A percentile compares a stretch with the other conserved stretches of the same genome.
These are phyloP conservation scores for Malthinus flaveolus DNA, from an alignment of 2,888 invertebrate genomes.

Conservation along the genomic window DNA sequence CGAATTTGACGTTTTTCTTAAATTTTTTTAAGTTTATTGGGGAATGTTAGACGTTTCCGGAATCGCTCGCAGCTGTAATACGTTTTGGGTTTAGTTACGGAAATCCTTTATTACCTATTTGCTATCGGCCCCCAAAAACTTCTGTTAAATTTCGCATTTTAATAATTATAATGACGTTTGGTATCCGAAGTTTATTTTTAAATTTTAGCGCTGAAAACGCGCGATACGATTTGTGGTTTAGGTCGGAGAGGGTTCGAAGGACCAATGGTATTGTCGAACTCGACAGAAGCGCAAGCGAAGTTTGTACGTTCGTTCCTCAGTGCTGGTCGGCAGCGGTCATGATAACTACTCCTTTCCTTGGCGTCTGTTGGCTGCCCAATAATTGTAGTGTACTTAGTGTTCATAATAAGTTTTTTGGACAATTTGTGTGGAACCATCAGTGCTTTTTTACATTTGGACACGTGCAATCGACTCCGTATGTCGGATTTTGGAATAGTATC, in stretches of 20 bases:
- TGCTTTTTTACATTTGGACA: slow-evolving; percentile 49
- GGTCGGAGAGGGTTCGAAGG: slow-evolving; percentile 42
- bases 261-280: slow-evolving; percentile 22
- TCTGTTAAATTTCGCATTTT: too few species aligned
- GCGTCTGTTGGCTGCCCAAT: slow-evolving; percentile 53
- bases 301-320: slow-evolving; percentile 55
- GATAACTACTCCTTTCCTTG: slow-evolving; percentile 58
- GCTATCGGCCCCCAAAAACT: too few species aligned
- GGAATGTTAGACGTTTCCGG: slow-evolving; percentile 10
- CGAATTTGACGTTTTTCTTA: background rate
- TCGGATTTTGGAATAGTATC: slow-evolving; percentile 53
- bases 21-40: slow-evolving; percentile 6
- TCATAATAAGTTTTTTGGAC: slow-evolving; percentile 43
- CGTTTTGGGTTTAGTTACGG: background rate
- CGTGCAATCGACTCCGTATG: slow-evolving; percentile 50
- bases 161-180: too few species aligned
- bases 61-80: background rate
- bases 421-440: slow-evolving; percentile 50
- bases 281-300: slow-evolving; percentile 32
- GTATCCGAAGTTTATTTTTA: background rate
- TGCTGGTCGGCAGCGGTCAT: slow-evolving; percentile 56
- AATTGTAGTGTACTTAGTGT: slow-evolving; percentile 39
- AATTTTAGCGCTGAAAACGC: slow-evolving; percentile 17
- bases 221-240: slow-evolving; percentile 14
- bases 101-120: background rate